These are phyloP conservation scores for Nemotelus nigrinus DNA, from an alignment of 2,888 invertebrate genomes.

Conservation along the genomic window DNA sequence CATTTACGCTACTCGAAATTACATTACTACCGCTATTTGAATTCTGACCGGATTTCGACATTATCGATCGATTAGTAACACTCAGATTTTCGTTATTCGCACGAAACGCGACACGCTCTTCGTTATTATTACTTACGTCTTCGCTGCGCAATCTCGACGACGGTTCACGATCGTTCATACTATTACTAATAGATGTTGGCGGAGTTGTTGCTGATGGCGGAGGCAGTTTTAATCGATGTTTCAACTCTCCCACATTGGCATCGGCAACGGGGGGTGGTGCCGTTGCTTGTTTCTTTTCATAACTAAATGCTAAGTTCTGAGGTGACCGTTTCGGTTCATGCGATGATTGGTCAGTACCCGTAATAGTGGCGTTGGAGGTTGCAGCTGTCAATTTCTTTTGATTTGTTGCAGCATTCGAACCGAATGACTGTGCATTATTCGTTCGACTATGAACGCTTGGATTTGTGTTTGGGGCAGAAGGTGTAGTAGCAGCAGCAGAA, in stretches of 20 bases:
- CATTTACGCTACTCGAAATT: slow-evolving; percentile 32
- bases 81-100: slow-evolving; percentile 22
- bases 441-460: slow-evolving; percentile 1
- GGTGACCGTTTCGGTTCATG: slow-evolving; percentile 30
- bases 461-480: slow-evolving; percentile 21
- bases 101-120: slow-evolving; percentile 13
- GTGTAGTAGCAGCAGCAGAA: not conserved
- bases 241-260: not conserved
- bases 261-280: not conserved
- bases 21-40: slow-evolving; percentile 3
- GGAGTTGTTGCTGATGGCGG: not conserved
- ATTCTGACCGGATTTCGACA: slow-evolving; percentile 30
- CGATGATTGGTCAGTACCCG: not conserved
- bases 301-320: not conserved
- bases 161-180: not conserved
- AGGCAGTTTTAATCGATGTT: slow-evolving; percentile 10
- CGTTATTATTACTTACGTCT: slow-evolving; percentile 47
- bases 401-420: slow-evolving; percentile 29
- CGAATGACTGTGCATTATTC: slow-evolving; percentile 19
- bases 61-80: slow-evolving; percentile 38
- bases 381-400: slow-evolving; percentile 12
- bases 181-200: slow-evolving; percentile 3
- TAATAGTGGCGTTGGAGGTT: not conserved
- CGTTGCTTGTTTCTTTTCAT: not conserved
- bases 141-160: slow-evolving; percentile 2